These are phyloP conservation scores for Calephelis nemesis DNA, from an alignment of 1,140 invertebrate genomes.

Conservation along the genomic window DNA sequence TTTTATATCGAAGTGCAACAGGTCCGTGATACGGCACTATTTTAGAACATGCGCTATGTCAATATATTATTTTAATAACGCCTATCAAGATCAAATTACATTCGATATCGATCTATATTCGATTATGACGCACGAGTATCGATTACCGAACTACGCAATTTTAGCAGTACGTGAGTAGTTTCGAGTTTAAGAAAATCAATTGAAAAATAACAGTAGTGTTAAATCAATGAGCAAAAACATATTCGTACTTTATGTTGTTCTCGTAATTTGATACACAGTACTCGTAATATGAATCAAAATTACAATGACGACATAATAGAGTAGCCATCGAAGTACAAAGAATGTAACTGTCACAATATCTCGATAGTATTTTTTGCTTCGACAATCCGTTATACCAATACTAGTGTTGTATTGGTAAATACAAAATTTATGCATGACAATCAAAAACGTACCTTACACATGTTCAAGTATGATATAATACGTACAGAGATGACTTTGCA, in stretches of 20 bases:
- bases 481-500: no score
- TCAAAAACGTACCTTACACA: not conserved
- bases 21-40: conserved; percentile 60
- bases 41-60: conserved; percentile 67
- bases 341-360: conserved; percentile 13
- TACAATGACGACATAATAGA: conserved; percentile 14
- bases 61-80: conserved; percentile 55
- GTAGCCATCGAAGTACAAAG: not conserved
- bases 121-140: conserved; percentile 31
- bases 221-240: conserved; percentile 21
- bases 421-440: not conserved
- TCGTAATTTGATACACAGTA: conserved; percentile 10
- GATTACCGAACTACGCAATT: conserved; percentile 42
- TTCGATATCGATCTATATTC: conserved; percentile 35
- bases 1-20: conserved; percentile 69
- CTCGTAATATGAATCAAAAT: not conserved
- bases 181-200: conserved; percentile 42
- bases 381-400: not conserved
- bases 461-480: no score
- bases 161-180: conserved; percentile 37
- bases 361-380: conserved; percentile 1
- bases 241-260: conserved; percentile 45
- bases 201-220: conserved; percentile 46
- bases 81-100: conserved; percentile 54
- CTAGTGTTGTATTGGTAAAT: conserved; percentile 1